A percentile compares a stretch with the other conserved stretches of the same genome.
phyloP scores from a whole-genome alignment of 2,113 vertebrate species.

The Nothobranchius furzeri region DNA sequence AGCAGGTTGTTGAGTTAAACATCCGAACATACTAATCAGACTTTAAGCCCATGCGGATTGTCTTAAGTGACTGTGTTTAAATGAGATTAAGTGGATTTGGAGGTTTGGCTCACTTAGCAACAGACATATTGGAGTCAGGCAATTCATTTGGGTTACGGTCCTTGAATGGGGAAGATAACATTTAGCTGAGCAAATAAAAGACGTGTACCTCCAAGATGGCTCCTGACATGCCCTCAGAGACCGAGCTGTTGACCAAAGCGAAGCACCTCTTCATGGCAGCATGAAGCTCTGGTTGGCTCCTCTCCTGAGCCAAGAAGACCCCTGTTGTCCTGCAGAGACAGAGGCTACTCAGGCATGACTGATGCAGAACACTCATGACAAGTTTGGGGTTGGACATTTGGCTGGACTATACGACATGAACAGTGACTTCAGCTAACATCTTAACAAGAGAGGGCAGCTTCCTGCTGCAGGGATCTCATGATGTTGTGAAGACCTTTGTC shows the following conservation, averaged over 20 bases:
- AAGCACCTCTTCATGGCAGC: slow-evolving; percentile 82
- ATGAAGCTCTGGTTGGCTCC: slow-evolving; percentile 86
- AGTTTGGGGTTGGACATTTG: slow-evolving; percentile 38
- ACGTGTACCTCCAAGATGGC: slow-evolving; percentile 90
- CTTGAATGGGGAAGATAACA: slow-evolving; percentile 53
- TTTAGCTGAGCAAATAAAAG: slow-evolving; percentile 24
- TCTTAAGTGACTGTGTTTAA: slow-evolving; percentile 67
- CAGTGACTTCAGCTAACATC: slow-evolving; percentile 43
- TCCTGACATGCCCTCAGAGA: slow-evolving; percentile 95
- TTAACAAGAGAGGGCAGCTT: slow-evolving; percentile 45
- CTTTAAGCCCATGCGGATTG: slow-evolving; percentile 67
- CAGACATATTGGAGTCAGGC: slow-evolving; percentile 44
- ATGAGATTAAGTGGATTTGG: slow-evolving; percentile 75
- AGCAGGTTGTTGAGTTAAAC: slow-evolving; percentile 58
- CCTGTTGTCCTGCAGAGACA: slow-evolving; percentile 80
- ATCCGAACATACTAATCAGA: slow-evolving; percentile 59
- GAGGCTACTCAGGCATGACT: slow-evolving; percentile 62
- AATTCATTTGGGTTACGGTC: slow-evolving; percentile 58
- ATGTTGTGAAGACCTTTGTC: slow-evolving; percentile 22
- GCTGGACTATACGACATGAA: slow-evolving; percentile 37
- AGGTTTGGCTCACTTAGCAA: slow-evolving; percentile 50
- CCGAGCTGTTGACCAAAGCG: slow-evolving; percentile 91
- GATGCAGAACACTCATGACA: slow-evolving; percentile 63
- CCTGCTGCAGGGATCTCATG: slow-evolving; percentile 25
- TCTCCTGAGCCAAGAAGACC: slow-evolving; percentile 83